These are phyloP conservation scores for Setipinna tenuifilis DNA, from an alignment of 2,797 vertebrate species.

Conservation along the genomic window DNA sequence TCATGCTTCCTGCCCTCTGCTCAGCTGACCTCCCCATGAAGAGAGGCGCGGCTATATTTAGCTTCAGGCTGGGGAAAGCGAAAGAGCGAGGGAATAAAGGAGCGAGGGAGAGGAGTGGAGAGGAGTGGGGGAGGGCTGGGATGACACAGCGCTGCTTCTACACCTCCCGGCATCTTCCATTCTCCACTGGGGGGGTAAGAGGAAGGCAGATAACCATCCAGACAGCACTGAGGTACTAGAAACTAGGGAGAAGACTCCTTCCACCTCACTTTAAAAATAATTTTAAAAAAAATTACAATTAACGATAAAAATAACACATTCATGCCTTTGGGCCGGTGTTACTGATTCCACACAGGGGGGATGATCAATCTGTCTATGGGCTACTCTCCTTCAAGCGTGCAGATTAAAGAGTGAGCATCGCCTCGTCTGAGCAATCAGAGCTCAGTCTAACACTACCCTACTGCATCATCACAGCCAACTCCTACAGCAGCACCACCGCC, in stretches of 20 bases:
- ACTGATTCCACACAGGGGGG: not conserved
- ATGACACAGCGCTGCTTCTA: constrained; percentile 42
- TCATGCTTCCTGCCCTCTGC: constrained; percentile 34
- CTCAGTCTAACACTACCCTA: constrained; percentile 11
- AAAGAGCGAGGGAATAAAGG: not conserved
- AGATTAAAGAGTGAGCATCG: not conserved
- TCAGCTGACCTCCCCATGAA: constrained; percentile 51
- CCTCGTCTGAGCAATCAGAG: constrained; percentile 42
- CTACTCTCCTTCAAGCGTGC: not conserved
- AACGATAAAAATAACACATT: not conserved
- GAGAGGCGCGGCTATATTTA: constrained; percentile 46
- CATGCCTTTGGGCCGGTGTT: not conserved
- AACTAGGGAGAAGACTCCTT: not conserved
- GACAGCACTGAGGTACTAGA: not conserved
- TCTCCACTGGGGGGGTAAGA: not conserved
- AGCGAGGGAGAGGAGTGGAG: not conserved
- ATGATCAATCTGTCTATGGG: not conserved
- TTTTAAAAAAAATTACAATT: not conserved
- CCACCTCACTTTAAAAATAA: not conserved
- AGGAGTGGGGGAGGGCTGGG: not conserved
- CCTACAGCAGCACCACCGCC: not conserved
- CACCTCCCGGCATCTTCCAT: not conserved
- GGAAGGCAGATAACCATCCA: not conserved
- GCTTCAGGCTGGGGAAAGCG: constrained; percentile 43
- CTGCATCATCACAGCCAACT: constrained; percentile 11